Base-by-base conservation (phyloP, 2,113 vertebrate genomes). In the Phyllostomus hastatus region DNA sequence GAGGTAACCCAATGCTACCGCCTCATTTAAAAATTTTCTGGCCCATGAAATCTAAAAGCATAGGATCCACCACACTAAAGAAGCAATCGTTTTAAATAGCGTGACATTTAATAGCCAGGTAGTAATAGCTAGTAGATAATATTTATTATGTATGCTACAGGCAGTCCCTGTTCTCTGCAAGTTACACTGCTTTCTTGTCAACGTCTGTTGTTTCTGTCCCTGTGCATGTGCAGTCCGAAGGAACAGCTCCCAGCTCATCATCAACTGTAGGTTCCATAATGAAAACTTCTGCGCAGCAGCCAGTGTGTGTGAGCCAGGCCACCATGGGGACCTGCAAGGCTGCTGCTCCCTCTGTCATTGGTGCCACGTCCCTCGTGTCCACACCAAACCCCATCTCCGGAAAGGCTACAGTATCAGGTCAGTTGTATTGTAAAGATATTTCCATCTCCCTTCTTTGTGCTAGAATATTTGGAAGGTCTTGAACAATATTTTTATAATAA, bases 331-430 rank as follows among this genome's bases (percentile, higher is more conserved):
- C 97, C 76, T 98, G 94, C 93, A 99, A 99, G 89, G 87, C 97
- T 31, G 57, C 96, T 0, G 11, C 98, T 48, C 97, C 98, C 22
- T 82, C 98, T 33, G 98, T 98, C 48, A 97, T 98, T 96, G 98
- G 98, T 28, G 98, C 99, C 81, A 98, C 99, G 1, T 99, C 99
- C 61, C 97, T 99, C 97, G 98, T 99, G 92, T 97, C 98, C 70
- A 88, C 98, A 14, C 69, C 98, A 52, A 97, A 97, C 0, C 96
- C 99, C 15, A 95, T 99, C 93, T 98, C 99, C 0, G 99, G 99
- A 90, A 99, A 99, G 97, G 98, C 99, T 22, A 97, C 99, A 9
- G 98, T 99, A 38, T 99, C 99, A 98, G 99, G 99, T 99, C 98
- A 92, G 95, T 84, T 93, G 64, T 43, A 52, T 31, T 10, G 4